Base-by-base conservation (phyloP, 2,797 vertebrate species). In the Borostomias antarcticus region DNA sequence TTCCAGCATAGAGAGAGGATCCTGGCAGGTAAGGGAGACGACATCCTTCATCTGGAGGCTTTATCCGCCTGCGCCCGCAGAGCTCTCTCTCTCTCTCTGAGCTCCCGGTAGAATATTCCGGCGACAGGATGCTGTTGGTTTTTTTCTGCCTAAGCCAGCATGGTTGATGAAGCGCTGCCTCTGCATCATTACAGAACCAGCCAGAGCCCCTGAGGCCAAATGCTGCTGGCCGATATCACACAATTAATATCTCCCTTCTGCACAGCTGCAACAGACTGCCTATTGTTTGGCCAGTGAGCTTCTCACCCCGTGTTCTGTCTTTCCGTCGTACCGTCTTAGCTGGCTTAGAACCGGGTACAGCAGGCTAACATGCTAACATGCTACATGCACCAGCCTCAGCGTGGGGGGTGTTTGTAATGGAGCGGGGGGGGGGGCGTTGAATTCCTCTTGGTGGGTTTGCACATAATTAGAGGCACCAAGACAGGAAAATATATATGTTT, bases 1-100 rank as follows among this genome's bases (percentile, higher is more conserved):
- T 81, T 88, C 81, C 92, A 92, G 62, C 88, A 96, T 89, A 93
- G 93, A 79, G 89, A 94, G 74, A 90, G 88, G 87, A 95, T 96
- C 81, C 90, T 94, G 81, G 91, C 94, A 95, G 96, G 96, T 98
- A 82, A 83, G 80, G 43, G 7, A 33, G 21, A n/a, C n/a, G n/a
- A n/a, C n/a, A n/a, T n/a, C n/a, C n/a, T n/a, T n/a, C n/a, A n/a
- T n/a, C n/a, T n/a, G n/a, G n/a, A n/a, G n/a, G n/a, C n/a, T n/a
- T n/a, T n/a, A n/a, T n/a, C n/a, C n/a, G n/a, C 52, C 17, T 59
- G 37, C 45, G 13, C 17, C 61, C 37, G n/a, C 50, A 53, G 26
- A 43, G 33, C 68, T 50, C 62, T 26, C 2, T 32, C n/a, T 48
- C 21, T 58, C 60, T 71, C 2, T n/a, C n/a, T n/a, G n/a, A 21